Base-by-base conservation (phyloP, 2,797 vertebrate species). In the Rallus crepitans region DNA sequence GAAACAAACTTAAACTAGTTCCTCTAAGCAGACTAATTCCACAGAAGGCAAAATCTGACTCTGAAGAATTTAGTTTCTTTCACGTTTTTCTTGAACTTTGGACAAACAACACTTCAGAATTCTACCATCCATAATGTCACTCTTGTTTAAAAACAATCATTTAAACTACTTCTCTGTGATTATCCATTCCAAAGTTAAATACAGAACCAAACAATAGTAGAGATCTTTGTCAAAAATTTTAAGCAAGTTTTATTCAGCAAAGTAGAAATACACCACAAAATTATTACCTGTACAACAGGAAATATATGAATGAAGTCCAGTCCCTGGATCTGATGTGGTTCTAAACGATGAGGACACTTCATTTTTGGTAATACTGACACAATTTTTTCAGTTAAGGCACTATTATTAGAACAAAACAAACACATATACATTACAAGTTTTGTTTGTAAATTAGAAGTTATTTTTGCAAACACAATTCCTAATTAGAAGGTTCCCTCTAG, bases 251-350 rank as follows among this genome's bases (percentile, higher is more conserved):
- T 57, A 73, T 6, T 47, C n/a, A 91, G 35, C 12, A 63, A 86
- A 48, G 11, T 42, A 90, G 25, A 7, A 2, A 72, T 31, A 57
- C 4, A 33, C 4, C 39, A 52, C 21, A 69, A 69, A 61, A 71
- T 39, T 56, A 86, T 97, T 96, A 99, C 99, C 98, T 99, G 99
- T 47, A 99, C 97, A 77, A 99, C 99, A 21, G 99, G 99, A 90
- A 99, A 99, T 92, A 99, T 99, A 95, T 99, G 99, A 96, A 99
- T 99, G 93, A 99, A 99, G 96, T 99, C 99, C 97, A 99, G 94
- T 11, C 99, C 99, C 94, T 99, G 99, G 97, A 99, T 99, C 95
- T 99, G 99, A 98, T 99, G 99, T 23, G 99, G 99, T 93, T 99
- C 99, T 95, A 99, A 97, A 35, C 99, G 98, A 92, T 99, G 99